Evolutionary conservation across 2,113 vertebrate genomes (phyloP), one percentile per base, ranked within the genome.

Genomic region (Otis tarda): DNA sequence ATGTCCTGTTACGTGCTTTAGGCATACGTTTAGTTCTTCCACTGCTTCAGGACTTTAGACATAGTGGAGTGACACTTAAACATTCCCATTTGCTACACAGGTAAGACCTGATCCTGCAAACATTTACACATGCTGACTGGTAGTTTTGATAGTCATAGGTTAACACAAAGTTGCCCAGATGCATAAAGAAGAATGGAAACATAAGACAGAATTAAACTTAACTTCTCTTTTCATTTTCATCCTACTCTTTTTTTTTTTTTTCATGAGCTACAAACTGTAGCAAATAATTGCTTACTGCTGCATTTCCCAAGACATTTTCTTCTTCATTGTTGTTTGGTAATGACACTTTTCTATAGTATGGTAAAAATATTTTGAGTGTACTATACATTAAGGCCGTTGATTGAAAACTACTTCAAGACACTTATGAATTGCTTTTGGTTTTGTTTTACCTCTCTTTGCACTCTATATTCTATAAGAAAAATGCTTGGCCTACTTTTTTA

Each of bases 361-460:
- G 30, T 82, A 63, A 94, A 95, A 82, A 73, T 47, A 60, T 47
- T 86, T 95, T 89, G 56, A 90, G 59, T 73, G 55, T 30, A 70
- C 7, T 53, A 87, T 39, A 64, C 37, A 45, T 84, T 82, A 83
- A 79, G 27, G 24, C 55, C 77, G 39, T 67, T 95, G 55, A 89
- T 78, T 75, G 68, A 90, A 88, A 93, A 85, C 37, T 71, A 85
- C 49, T 93, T 89, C 77, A 83, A 85, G 52, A 41, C 80, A 87
- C 69, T 77, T 85, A 84, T 49, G 39, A 89, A 82, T 78, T 82
- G 33, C 23, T 87, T 67, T 87, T 94, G 64, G 41, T 91, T 94
- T 96, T 92, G 55, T 61, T 96, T 96, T 94, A 82, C 63, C 91
- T 93, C 61, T 68, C 83, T 90, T 92, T 95, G 64, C 60, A 86